Conservation (phyloP, 2,888 invertebrate species). For the Nysson spinosus region DNA sequence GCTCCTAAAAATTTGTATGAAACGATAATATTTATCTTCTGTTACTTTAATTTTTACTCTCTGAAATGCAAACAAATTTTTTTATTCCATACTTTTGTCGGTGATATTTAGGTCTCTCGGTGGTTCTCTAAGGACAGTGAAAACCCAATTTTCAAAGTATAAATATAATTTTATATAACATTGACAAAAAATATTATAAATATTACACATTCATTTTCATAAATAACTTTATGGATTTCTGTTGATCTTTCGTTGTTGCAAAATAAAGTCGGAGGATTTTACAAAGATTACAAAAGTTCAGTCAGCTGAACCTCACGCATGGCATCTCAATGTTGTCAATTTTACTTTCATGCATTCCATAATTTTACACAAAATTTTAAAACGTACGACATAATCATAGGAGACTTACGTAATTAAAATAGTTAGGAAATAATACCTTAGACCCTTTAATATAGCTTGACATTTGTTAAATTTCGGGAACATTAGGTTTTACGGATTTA, state of each 20-base stretch:
- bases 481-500: too few relatives aligned
- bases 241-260: slow-evolving; percentile 26
- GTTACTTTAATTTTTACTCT: too few relatives aligned
- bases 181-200: slow-evolving; percentile 70
- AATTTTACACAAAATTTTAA: slow-evolving; percentile 26
- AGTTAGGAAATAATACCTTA: slow-evolving; percentile 8
- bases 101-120: too few relatives aligned
- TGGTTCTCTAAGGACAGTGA: too few relatives aligned
- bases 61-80: too few relatives aligned
- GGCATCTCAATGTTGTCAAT: slow-evolving; percentile 1
- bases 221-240: slow-evolving; percentile 54
- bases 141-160: slow-evolving; percentile 62
- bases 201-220: slow-evolving; percentile 59
- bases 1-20: too few relatives aligned
- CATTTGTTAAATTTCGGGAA: too few relatives aligned
- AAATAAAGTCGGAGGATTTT: slow-evolving; percentile 48
- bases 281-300: slow-evolving; percentile 27
- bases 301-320: slow-evolving; percentile 15
- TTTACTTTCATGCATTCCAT: background rate
- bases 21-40: too few relatives aligned
- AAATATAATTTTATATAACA: slow-evolving; percentile 71
- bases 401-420: background rate
- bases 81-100: too few relatives aligned
- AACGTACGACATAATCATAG: slow-evolving; percentile 3
- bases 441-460: too few relatives aligned